Percentiles rank a stretch among this genome's conserved stretches.
Conservation (phyloP, 2,113 vertebrate species). For the Turnix velox region DNA sequence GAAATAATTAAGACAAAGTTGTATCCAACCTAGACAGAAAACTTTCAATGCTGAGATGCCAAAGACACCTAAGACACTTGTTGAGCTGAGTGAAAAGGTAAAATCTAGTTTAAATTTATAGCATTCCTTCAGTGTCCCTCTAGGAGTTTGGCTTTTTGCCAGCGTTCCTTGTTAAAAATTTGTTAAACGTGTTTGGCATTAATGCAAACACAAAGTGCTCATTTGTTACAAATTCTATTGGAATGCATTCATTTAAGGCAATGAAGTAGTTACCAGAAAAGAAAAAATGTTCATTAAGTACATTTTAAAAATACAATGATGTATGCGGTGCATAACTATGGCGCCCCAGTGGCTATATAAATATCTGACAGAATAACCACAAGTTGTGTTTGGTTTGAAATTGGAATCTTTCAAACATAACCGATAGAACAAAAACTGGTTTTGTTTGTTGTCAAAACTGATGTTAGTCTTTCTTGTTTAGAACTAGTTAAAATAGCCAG, state of each 20-base stretch:
- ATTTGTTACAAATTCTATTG: conserved; percentile 89
- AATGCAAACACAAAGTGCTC: conserved; percentile 90
- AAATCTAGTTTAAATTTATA: conserved; percentile 81
- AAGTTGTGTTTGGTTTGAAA: conserved; percentile 88
- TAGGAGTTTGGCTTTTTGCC: conserved; percentile 82
- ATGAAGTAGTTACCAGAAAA: conserved; percentile 85
- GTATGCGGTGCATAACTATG: conserved; percentile 82
- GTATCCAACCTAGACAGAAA: conserved; percentile 38
- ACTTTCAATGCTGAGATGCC: conserved; percentile 61
- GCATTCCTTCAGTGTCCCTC: conserved; percentile 81
- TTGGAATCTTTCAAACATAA: conserved; percentile 82
- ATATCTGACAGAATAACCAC: conserved; percentile 89
- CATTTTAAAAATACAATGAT: conserved; percentile 89
- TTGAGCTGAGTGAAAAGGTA: conserved; percentile 78
- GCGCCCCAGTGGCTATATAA: conserved; percentile 88
- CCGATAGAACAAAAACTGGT: conserved; percentile 75
- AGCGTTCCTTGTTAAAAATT: conserved; percentile 87
- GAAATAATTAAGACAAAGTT: conserved; percentile 62
- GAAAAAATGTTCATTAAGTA: conserved; percentile 83
- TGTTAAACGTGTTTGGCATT: conserved; percentile 90
- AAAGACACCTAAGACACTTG: conserved; percentile 78
- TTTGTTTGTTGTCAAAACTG: conserved; percentile 82
- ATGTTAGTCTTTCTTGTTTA: conserved; percentile 74
- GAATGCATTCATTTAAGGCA: conserved; percentile 88
- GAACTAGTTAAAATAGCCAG: conserved; percentile 60